phyloP scores from a whole-genome alignment of 2,888 invertebrate genomes.

The Theretra japonica region DNA sequence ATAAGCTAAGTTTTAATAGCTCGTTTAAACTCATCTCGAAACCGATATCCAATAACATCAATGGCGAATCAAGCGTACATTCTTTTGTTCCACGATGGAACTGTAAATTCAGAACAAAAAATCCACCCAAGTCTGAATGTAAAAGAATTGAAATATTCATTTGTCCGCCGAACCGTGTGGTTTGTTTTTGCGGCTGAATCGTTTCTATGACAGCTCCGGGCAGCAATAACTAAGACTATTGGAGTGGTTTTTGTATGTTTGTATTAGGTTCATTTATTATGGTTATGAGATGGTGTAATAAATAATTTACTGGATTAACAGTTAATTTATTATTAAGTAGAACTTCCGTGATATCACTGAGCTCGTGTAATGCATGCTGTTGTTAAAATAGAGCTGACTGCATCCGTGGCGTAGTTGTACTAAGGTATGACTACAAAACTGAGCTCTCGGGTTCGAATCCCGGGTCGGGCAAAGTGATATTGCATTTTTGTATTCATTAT shows the following conservation, averaged over 20 bases:
- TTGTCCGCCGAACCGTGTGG: slow-evolving; percentile 7
- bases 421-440: too few relatives aligned
- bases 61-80: not conserved
- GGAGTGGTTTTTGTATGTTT: not conserved
- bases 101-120: not conserved
- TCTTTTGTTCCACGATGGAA: not conserved
- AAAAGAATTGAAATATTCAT: slow-evolving; percentile 22
- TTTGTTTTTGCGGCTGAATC: slow-evolving; percentile 22
- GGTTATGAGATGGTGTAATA: too few relatives aligned
- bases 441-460: too few relatives aligned
- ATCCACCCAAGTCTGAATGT: not conserved
- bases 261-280: not conserved
- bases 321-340: too few relatives aligned
- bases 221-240: not conserved
- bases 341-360: too few relatives aligned
- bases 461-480: too few relatives aligned
- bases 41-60: not conserved
- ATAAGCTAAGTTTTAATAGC: too few relatives aligned
- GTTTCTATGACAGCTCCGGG: slow-evolving; percentile 7
- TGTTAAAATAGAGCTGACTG: too few relatives aligned
- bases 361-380: too few relatives aligned
- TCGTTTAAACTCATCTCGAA: not conserved
- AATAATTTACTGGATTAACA: too few relatives aligned
- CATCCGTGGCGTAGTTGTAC: too few relatives aligned
- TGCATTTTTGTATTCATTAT: too few relatives aligned